phyloP scores from a whole-genome alignment of 2,888 invertebrate species.

The Cactoblastis cactorum region DNA sequence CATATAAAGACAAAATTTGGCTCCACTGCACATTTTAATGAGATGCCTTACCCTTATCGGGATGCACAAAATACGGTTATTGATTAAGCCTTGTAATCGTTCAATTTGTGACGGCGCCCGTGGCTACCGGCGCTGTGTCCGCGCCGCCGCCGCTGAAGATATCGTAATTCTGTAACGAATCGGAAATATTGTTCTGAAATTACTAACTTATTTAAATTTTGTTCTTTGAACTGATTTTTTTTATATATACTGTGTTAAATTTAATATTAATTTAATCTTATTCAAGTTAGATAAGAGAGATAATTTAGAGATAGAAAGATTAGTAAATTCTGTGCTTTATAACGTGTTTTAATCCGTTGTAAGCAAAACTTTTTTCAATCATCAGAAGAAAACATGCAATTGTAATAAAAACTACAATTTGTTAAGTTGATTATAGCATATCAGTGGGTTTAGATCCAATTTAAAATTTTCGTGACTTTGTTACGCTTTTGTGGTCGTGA shows the following conservation, averaged over 20 bases:
- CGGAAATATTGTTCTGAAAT: slow-evolving; percentile 3
- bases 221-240: background rate
- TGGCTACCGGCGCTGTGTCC: slow-evolving; percentile 24
- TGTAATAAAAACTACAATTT: too few relatives aligned
- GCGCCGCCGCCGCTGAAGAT: slow-evolving; percentile 1
- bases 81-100: slow-evolving; percentile 42
- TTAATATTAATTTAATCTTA: too few relatives aligned
- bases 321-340: too few relatives aligned
- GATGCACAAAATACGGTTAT: slow-evolving; percentile 32
- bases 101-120: slow-evolving; percentile 35
- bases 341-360: too few relatives aligned
- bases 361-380: too few relatives aligned
- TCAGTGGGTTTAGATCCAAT: background rate
- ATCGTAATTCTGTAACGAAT: slow-evolving; percentile 5
- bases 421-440: background rate
- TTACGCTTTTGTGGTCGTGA: background rate
- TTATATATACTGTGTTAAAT: too few relatives aligned
- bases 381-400: too few relatives aligned
- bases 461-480: background rate
- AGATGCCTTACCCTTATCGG: slow-evolving; percentile 29
- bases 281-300: too few relatives aligned
- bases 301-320: too few relatives aligned
- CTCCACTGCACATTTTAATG: background rate
- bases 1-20: background rate
- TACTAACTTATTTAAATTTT: background rate